A percentile compares a stretch with the other conserved stretches of the same genome.
Conservation (phyloP, 2,113 vertebrate species). For the Dipodomys stephensi region DNA sequence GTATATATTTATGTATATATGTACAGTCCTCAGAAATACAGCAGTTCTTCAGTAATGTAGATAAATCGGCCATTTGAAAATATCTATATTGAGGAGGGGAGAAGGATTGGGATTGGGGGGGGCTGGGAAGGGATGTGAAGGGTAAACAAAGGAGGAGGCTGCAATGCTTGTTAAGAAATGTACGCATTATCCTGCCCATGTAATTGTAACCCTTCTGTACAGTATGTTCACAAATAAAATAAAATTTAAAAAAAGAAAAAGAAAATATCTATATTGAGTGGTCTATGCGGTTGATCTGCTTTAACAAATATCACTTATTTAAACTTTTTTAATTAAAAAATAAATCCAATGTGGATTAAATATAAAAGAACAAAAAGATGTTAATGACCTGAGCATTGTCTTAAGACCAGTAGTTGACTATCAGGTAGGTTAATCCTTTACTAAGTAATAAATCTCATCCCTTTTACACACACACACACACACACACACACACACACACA, state of each 20-base stretch:
- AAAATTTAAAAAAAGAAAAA: no score
- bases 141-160: no score
- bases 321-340: conserved; percentile 49
- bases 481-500: neutral
- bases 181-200: no score
- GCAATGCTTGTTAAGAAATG: no score
- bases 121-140: no score
- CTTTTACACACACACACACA: neutral
- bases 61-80: conserved; percentile 57
- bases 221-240: no score
- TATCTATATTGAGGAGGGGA: neutral
- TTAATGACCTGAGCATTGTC: conserved; percentile 19
- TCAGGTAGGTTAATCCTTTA: conserved; percentile 50
- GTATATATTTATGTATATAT: neutral
- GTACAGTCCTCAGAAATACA: neutral
- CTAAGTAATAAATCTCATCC: conserved; percentile 59
- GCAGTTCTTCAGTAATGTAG: conserved; percentile 42
- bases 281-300: neutral
- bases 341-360: conserved; percentile 55
- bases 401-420: conserved; percentile 39
- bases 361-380: conserved; percentile 5
- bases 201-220: no score
- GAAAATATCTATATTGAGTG: conserved; percentile 48
- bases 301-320: conserved; percentile 64
- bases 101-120: no score